Percentiles rank a stretch among this genome's conserved stretches.
phyloP scores from a whole-genome alignment of 2,888 invertebrate genomes.

The Sarcophaga caerulescens region DNA sequence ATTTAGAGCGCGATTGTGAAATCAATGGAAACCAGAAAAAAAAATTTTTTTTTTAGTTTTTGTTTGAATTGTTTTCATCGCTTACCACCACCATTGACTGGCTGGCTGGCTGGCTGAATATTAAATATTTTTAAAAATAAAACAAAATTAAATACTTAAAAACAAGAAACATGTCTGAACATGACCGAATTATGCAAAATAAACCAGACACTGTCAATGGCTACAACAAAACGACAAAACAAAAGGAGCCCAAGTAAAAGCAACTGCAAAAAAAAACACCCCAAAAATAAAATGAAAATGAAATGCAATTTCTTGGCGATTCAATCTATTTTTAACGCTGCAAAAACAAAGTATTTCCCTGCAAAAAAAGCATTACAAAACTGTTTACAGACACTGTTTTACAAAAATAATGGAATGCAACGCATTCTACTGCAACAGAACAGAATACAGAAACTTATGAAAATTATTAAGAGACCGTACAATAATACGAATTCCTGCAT shows the following conservation, averaged over 20 bases:
- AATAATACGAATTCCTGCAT: too few species aligned
- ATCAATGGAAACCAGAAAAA: conserved; percentile 1
- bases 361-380: not conserved
- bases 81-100: not conserved
- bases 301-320: not conserved
- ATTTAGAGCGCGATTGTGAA: conserved; percentile 36
- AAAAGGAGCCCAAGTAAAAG: not conserved
- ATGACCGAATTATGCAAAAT: conserved; percentile 54
- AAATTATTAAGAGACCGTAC: too few species aligned
- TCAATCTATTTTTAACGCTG: conserved; percentile 1
- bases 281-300: not conserved
- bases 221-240: not conserved
- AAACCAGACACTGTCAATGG: conserved; percentile 3
- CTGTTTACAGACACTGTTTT: not conserved
- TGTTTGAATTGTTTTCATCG: conserved; percentile 3
- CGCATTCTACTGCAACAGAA: too few species aligned
- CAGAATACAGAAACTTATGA: too few species aligned
- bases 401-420: not conserved
- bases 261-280: not conserved
- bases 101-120: not conserved
- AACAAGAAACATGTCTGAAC: conserved; percentile 45
- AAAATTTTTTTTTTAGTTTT: conserved; percentile 4
- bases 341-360: not conserved
- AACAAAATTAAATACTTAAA: not conserved
- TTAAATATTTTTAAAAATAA: not conserved